Base-by-base conservation (phyloP, 2,888 invertebrate species). In the Lysandra coridon region DNA sequence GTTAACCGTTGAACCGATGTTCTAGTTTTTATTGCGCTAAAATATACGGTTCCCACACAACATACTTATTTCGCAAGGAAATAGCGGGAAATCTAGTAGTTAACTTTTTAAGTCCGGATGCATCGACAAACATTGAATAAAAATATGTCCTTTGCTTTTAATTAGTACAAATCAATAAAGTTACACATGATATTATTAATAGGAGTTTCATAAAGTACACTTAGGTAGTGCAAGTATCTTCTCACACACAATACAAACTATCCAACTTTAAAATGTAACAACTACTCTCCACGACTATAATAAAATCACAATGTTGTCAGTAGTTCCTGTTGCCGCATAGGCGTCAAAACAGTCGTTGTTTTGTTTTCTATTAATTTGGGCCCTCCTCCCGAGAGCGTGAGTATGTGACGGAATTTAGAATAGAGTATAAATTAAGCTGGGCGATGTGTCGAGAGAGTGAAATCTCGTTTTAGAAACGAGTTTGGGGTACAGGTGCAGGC, bases 401-500 rank as follows among this genome's bases (percentile, higher is more conserved):
- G 37, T n/a, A 40, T 74, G 74, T 74, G 74, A 44, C 74, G 74
- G 74, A 74, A 74, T 74, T 74, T 14, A 40, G n/a, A 74, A 44
- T 44, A 17, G 53, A 57, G 30, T 17, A 33, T 76, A 84, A 84
- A 84, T 85, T 83, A 84, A 83, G 81, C 83, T 77, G 79, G 49
- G 79, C 73, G 49, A 80, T 80, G 75, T 83, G 88, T 86, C 84
- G 85, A 88, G 90, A 91, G 91, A 93, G 93, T 91, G 92, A 93
- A 93, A 93, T 91, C 91, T 88, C 92, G 92, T 93, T 91, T 88
- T 84, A 85, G 84, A 85, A 91, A 93, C 93, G 92, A 90, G 93
- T 94, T 92, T 86, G 80, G 85, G 87, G 87, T 90, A 92, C 93
- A 94, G 93, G 93, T 93, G 93, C 90, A 90, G 82, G 82, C 80